phyloP scores from a whole-genome alignment of 2,888 invertebrate species.

The Coelopa pilipes region DNA sequence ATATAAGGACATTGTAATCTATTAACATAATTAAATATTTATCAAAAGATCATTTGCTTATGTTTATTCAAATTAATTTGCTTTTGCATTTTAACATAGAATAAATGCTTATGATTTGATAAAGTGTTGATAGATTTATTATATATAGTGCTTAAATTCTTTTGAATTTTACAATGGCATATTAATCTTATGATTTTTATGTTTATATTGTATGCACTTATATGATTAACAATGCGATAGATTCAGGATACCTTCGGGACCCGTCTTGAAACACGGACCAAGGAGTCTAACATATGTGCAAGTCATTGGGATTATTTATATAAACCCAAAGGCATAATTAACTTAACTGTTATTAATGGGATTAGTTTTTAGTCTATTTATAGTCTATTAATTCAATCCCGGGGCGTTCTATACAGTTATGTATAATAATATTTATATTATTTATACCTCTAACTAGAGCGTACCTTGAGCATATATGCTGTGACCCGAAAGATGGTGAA shows the following conservation, averaged over 20 bases:
- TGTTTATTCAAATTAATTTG: conserved; percentile 46
- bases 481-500: conserved; percentile 81
- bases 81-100: conserved; percentile 43
- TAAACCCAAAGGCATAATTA: conserved; percentile 75
- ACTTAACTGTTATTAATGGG: conserved; percentile 56
- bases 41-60: conserved; percentile 43
- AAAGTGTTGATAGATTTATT: conserved; percentile 47
- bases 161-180: conserved; percentile 44
- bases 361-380: conserved; percentile 46
- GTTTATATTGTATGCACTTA: conserved; percentile 42
- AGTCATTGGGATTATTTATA: conserved; percentile 71
- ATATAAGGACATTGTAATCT: conserved; percentile 71
- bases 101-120: conserved; percentile 48
- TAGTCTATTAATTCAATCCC: conserved; percentile 45
- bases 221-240: conserved; percentile 63
- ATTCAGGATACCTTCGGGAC: conserved; percentile 71
- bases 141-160: conserved; percentile 45
- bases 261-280: conserved; percentile 84
- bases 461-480: conserved; percentile 72
- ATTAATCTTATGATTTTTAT: conserved; percentile 43
- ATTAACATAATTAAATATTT: conserved; percentile 61
- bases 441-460: conserved; percentile 48
- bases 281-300: conserved; percentile 79
- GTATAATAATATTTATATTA: conserved; percentile 48
- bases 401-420: conserved; percentile 55